phyloP scores from a whole-genome alignment of 2,113 vertebrate species.

The Columba janthina region DNA sequence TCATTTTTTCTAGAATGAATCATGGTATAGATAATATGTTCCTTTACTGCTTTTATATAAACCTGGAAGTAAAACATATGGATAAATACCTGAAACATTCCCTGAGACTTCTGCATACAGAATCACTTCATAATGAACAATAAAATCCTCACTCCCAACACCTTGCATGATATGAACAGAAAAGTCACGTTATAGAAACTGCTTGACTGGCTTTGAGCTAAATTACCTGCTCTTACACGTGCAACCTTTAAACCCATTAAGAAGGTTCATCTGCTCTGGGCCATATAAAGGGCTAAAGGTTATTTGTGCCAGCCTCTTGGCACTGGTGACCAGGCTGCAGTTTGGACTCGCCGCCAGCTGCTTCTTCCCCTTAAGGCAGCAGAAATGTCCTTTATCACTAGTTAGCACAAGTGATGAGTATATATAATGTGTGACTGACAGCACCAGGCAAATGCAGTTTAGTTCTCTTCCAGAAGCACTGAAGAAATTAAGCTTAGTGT shows the following conservation, averaged over 20 bases:
- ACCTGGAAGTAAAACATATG: conserved; percentile 19
- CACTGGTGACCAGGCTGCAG: not conserved
- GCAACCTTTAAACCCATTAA: not conserved
- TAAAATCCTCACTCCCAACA: not conserved
- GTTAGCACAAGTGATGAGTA: not conserved
- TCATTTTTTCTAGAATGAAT: conserved; percentile 27
- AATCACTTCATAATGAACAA: not conserved
- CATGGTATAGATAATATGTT: not conserved
- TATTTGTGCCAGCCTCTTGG: not conserved
- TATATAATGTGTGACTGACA: not conserved
- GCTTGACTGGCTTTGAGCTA: not conserved
- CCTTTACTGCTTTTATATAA: conserved; percentile 16
- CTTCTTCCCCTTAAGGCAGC: not conserved
- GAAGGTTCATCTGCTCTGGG: not conserved
- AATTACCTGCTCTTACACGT: not conserved
- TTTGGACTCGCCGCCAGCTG: not conserved
- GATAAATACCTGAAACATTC: conserved; percentile 7
- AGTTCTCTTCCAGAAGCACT: not conserved
- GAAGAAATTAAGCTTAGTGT: not conserved
- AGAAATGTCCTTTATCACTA: not conserved
- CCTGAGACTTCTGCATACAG: not conserved
- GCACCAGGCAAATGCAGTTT: not conserved
- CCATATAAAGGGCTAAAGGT: not conserved
- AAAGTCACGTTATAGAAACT: not conserved
- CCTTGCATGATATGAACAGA: not conserved